Evolutionary conservation across 64 coral and sea anemone species (phyloP).

Genomic region (Porites lutea): DNA sequence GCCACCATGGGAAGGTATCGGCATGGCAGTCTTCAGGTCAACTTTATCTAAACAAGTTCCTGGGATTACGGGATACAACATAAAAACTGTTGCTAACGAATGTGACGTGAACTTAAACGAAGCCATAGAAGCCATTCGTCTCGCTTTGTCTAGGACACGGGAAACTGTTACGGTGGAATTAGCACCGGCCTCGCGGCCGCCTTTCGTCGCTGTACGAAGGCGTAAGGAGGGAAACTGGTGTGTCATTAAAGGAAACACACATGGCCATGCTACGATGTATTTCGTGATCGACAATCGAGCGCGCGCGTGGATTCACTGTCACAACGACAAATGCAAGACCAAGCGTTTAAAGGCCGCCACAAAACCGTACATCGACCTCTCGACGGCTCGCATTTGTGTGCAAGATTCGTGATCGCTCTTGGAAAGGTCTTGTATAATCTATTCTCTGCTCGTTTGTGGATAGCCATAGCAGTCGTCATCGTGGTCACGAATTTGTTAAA

Average conservation of each 20-base stretch:
- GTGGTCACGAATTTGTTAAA: neutral
- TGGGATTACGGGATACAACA: no score
- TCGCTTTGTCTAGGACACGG: neutral
- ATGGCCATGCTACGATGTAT: neutral
- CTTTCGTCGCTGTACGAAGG: neutral
- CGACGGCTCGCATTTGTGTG: neutral
- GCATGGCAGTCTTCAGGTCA: neutral
- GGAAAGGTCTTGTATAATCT: neutral
- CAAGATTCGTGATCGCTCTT: neutral
- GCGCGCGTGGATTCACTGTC: slow-evolving; percentile 8
- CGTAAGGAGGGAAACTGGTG: neutral
- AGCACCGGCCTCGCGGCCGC: neutral
- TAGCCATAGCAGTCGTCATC: neutral
- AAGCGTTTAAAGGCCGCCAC: neutral
- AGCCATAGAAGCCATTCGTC: neutral
- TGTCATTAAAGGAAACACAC: neutral
- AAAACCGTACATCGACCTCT: neutral
- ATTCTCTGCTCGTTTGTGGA: neutral
- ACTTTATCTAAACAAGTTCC: neutral
- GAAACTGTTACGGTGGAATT: neutral
- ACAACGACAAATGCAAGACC: neutral
- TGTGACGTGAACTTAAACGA: neutral
- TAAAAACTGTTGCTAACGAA: no score
- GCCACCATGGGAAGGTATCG: neutral
- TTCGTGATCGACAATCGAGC: neutral